Percentiles rank a stretch among this genome's conserved stretches.
Conservation (phyloP, 2,888 invertebrate species). For the Nephrocerus scutellatus region DNA sequence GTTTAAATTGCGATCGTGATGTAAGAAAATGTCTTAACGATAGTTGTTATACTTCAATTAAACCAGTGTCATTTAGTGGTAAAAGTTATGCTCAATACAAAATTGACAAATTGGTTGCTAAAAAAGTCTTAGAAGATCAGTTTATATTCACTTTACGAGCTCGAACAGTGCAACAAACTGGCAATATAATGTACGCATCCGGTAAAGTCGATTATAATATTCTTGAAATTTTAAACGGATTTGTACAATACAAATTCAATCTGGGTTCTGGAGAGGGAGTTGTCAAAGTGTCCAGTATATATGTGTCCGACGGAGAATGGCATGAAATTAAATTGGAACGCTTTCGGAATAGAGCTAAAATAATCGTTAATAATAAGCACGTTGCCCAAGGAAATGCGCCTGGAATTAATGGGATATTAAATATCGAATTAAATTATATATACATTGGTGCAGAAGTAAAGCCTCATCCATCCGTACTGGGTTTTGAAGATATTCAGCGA, state of each 20-base stretch:
- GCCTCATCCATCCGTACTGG: constrained; percentile 65
- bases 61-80: constrained; percentile 72
- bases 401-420: constrained; percentile 74
- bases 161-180: constrained; percentile 75
- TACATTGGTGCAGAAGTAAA: constrained; percentile 78
- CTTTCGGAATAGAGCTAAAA: constrained; percentile 68
- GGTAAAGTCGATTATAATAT: constrained; percentile 86
- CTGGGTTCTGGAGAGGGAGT: constrained; percentile 85
- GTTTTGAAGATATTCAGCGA: constrained; percentile 67
- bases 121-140: constrained; percentile 71
- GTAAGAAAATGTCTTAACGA: constrained; percentile 61
- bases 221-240: constrained; percentile 78
- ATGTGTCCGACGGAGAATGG: constrained; percentile 80
- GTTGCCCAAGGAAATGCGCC: constrained; percentile 70
- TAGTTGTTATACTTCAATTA: constrained; percentile 64
- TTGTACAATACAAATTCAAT: constrained; percentile 84
- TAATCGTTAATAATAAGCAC: constrained; percentile 70
- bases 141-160: constrained; percentile 72
- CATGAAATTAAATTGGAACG: constrained; percentile 74
- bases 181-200: constrained; percentile 75
- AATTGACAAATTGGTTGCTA: constrained; percentile 58
- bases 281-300: constrained; percentile 67
- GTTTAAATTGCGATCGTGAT: constrained; percentile 59
- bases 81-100: constrained; percentile 75
- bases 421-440: constrained; percentile 75